Percentiles rank a stretch among this genome's conserved stretches.
These are phyloP conservation scores for Hypercompe scribonia DNA, from an alignment of 2,888 invertebrate genomes.

Conservation along the genomic window DNA sequence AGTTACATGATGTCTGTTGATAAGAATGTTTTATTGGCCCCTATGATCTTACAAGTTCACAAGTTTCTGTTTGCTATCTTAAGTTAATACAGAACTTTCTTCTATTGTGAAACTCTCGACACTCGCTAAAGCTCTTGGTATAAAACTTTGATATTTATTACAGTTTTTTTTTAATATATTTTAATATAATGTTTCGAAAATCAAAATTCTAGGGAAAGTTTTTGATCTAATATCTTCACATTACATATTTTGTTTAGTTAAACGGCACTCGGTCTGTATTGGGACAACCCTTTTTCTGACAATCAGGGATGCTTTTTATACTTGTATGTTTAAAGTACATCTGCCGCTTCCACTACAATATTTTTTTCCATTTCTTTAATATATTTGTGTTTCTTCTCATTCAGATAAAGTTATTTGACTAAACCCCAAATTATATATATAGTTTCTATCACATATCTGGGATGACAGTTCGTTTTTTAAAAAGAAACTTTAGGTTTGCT, in stretches of 20 bases:
- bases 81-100: slow-evolving; percentile 51
- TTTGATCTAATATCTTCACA: too few relatives aligned
- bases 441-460: too few relatives aligned
- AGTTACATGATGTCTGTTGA: slow-evolving; percentile 14
- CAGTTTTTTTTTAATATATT: slow-evolving; percentile 22
- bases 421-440: too few relatives aligned
- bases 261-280: neutral
- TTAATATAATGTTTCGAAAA: slow-evolving; percentile 4
- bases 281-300: too few relatives aligned
- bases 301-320: neutral
- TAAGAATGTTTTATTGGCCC: slow-evolving; percentile 34
- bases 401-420: too few relatives aligned
- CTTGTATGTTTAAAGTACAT: neutral
- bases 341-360: neutral
- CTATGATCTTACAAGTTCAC: slow-evolving; percentile 39
- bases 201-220: neutral
- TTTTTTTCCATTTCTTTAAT: too few relatives aligned
- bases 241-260: neutral
- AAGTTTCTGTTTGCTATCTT: slow-evolving; percentile 49
- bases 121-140: slow-evolving; percentile 35
- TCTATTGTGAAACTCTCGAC: slow-evolving; percentile 43
- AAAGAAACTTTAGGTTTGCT: neutral
- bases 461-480: too few relatives aligned
- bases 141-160: slow-evolving; percentile 51
- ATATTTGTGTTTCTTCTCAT: too few relatives aligned